These are phyloP conservation scores for Ctenomys sociabilis DNA, from an alignment of 2,113 vertebrate species.

Conservation along the genomic window DNA sequence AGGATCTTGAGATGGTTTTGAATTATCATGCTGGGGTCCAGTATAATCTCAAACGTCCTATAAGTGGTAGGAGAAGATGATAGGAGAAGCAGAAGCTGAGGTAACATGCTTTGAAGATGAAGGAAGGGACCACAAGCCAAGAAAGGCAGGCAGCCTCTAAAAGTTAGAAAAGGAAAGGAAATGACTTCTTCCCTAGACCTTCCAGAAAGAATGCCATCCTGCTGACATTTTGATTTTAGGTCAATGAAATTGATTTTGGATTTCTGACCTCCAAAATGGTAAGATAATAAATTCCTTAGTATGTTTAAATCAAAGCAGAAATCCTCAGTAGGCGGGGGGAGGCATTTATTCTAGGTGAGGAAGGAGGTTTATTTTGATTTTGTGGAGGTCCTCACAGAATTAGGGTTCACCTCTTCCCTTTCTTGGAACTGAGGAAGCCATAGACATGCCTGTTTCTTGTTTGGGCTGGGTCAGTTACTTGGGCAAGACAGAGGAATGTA, in stretches of 20 bases:
- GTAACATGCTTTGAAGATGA: background rate
- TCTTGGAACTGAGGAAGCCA: background rate
- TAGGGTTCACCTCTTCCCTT: background rate
- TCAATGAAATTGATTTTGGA: background rate
- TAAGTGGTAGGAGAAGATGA: background rate
- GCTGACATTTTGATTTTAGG: constrained; percentile 9
- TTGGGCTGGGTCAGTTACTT: background rate
- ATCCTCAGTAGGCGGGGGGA: background rate
- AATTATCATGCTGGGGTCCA: background rate
- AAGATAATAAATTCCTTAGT: constrained; percentile 25
- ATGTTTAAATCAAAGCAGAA: background rate
- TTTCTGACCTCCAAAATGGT: background rate
- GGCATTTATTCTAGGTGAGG: background rate
- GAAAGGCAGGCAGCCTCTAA: background rate
- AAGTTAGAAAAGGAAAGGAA: constrained; percentile 9
- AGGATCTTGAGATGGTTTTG: background rate
- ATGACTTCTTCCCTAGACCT: background rate
- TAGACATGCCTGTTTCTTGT: background rate
- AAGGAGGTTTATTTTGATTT: constrained; percentile 41
- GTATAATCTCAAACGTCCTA: background rate
- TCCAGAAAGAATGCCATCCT: background rate
- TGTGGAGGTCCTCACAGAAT: background rate
- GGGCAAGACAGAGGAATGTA: background rate
- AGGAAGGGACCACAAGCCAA: background rate
- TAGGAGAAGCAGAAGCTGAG: background rate